phyloP scores from a whole-genome alignment of 2,797 vertebrate species.

The Sternarchorhynchus goeldii region DNA sequence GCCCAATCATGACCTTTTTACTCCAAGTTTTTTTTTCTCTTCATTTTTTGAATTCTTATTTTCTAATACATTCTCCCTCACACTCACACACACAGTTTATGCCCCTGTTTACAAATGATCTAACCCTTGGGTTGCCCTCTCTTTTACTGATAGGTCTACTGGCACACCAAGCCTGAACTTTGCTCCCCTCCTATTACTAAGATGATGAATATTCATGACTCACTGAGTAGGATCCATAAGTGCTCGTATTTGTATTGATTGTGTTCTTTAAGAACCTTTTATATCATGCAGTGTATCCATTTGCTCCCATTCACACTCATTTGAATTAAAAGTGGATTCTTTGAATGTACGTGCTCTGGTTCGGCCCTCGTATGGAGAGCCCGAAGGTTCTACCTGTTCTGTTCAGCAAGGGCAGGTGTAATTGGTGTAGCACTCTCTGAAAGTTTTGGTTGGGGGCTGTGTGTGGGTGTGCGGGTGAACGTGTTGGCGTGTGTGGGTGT shows the following conservation, averaged over 20 bases:
- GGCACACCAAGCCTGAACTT: slow-evolving; percentile 57
- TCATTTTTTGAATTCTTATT: slow-evolving; percentile 36
- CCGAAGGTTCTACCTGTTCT: neutral
- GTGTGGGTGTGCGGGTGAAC: neutral
- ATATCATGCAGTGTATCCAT: slow-evolving; percentile 72
- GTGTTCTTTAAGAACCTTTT: slow-evolving; percentile 80
- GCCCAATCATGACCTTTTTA: no score
- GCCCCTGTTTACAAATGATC: slow-evolving; percentile 78
- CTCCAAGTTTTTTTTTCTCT: slow-evolving; percentile 42
- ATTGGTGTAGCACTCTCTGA: neutral
- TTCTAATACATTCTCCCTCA: slow-evolving; percentile 58
- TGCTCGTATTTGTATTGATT: slow-evolving; percentile 69
- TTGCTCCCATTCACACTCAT: slow-evolving; percentile 54
- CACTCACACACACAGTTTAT: slow-evolving; percentile 48
- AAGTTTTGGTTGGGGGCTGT: neutral
- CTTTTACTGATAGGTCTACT: slow-evolving; percentile 71
- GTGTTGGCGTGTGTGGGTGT: neutral
- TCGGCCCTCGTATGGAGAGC: slow-evolving; percentile 3
- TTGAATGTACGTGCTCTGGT: slow-evolving; percentile 26
- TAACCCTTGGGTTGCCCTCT: slow-evolving; percentile 76
- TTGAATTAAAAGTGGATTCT: slow-evolving; percentile 50
- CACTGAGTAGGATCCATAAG: slow-evolving; percentile 53
- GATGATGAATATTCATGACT: slow-evolving; percentile 78
- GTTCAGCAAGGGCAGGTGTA: slow-evolving; percentile 13
- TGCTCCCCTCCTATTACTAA: slow-evolving; percentile 72